Conservation (phyloP, 2,797 vertebrate species). For the Pangasius djambal region DNA sequence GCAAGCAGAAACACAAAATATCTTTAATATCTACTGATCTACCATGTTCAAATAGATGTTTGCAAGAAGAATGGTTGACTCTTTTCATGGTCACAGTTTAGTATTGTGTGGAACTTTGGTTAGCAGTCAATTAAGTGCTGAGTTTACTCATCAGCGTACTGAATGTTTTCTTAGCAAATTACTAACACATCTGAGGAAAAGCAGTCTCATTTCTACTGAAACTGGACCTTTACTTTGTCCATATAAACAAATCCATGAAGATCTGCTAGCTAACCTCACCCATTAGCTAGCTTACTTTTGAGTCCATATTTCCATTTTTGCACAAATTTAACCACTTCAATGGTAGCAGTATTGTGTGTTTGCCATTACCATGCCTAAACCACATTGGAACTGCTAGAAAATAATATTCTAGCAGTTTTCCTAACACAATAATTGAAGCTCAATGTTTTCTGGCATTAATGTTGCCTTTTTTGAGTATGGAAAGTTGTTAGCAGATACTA, state of each 20-base stretch:
- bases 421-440: not conserved
- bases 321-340: not conserved
- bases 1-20: not conserved
- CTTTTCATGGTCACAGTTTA: not conserved
- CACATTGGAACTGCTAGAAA: not conserved
- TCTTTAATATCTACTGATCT: not conserved
- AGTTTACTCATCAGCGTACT: not conserved
- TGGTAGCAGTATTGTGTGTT: not conserved
- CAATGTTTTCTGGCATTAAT: not conserved
- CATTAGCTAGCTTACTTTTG: not conserved
- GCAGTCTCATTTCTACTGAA: not conserved
- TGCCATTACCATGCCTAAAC: not conserved
- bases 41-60: not conserved
- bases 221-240: not conserved
- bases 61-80: not conserved
- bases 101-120: not conserved
- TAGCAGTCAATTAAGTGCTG: not conserved
- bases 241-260: not conserved
- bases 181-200: not conserved
- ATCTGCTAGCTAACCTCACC: not conserved
- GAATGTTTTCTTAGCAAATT: not conserved
- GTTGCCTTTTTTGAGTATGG: not conserved
- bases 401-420: not conserved
- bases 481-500: not conserved
- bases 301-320: not conserved